Evolutionary conservation across 2,888 invertebrate genomes (phyloP), one percentile per base, ranked within the genome.

Genomic region (Cephonodes hylas): DNA sequence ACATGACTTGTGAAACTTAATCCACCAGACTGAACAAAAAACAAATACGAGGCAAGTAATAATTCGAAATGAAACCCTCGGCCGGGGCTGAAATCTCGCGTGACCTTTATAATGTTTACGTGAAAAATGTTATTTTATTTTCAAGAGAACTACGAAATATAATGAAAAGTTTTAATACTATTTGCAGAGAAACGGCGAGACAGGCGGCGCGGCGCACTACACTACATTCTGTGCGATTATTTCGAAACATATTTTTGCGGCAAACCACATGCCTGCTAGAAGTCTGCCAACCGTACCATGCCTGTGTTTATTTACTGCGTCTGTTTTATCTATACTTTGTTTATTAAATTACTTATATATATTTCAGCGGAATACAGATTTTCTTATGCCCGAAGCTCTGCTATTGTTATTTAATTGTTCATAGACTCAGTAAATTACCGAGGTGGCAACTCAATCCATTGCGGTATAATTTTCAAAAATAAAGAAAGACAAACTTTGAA

Each of bases 91-190:
- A 31, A 53, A 31, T 53, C 8, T 15, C 18, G 8, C 53, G 18
- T 31, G 48, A 18, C 48, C 48, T 27, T 27, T 31, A 53, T 45
- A 13, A 46, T 31, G 10, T 53, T 18, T 31, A 18, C 31, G 18
- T 10, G 31, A 31, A 53, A 45, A 46, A 46, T 46, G 25, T 46
- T 31, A 53, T 53, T 53, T 53, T 53, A 27, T 27, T 53, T 53
- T 53, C 53, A 31, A 2, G 53, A 31, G 27, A 31, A 27, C 31
- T 53, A 25, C 23, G 4, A 31, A 53, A 31, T 18, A 31, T 53
- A 53, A 53, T 53, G 31, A 53, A 53, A 53, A 53, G 53, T 53
- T 53, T 53, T 31, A 53, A 53, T 53, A 53, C 18, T 18, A 27
- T 53, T 27, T 31, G 18, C 18, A 1, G 31, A 18, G 18, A 27